Base-by-base conservation (phyloP, 2,113 vertebrate species). In the Scomber scombrus region DNA sequence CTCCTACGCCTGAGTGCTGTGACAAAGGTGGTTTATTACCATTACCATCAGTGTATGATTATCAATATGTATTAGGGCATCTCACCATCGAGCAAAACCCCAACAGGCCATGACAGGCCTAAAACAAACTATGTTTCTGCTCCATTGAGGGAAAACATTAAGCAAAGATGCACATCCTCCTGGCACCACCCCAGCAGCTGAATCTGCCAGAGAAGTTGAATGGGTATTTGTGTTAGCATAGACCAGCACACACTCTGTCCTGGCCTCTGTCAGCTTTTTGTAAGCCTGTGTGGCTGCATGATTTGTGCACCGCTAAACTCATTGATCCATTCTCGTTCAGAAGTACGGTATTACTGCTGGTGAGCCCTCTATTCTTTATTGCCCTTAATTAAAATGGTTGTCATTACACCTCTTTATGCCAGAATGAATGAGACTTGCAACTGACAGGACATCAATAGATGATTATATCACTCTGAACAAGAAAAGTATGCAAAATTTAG, bases 321-420 rank as follows among this genome's bases (percentile, higher is more conserved):
- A 93, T 89, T 73, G 93, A 94, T 92, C 89, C 85, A 67, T 84
- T 92, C 71, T 85, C 84, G 84, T 85, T 91, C 91, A 92, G 87
- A 91, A 84, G 77, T 3, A 31, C 54, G 52, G 52, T 76, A 72
- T 82, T 81, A 92, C 84, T 79, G 82, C 75, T 71, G 75, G 72
- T 73, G 67, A 61, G 65, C 71, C 19, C 21, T 63, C 82, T 54
- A 68, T 83, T 52, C 89, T 87, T 81, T 66, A 69, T 74, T 85
- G 75, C 47, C 85, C 76, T 90, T 88, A 80, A 85, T 92, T 90
- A 89, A 89, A 91, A 87, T 88, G 71, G 68, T 82, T 91, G 88
- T 91, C 84, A 71, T 85, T 90, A 84, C 47, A 55, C 23, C 77
- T 89, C 76, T 92, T 91, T 91, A 84, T 89, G 71, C 47, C 78